phyloP scores from a whole-genome alignment of 2,888 invertebrate species.

The Apocheima hispidaria region DNA sequence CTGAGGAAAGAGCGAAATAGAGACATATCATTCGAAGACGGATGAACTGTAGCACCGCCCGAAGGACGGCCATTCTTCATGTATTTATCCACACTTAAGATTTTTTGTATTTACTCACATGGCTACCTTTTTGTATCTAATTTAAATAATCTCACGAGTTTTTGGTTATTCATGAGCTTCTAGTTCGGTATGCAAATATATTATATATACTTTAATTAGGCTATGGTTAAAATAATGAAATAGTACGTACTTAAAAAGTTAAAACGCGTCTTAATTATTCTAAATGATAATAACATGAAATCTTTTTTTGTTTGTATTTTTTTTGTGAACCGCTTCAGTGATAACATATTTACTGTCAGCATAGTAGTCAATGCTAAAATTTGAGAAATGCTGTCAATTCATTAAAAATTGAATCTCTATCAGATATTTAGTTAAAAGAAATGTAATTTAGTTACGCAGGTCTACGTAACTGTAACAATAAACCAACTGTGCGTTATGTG shows the following conservation, averaged over 20 bases:
- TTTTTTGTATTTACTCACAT: conserved; percentile 33
- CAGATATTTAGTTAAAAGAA: no score
- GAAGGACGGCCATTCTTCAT: conserved; percentile 55
- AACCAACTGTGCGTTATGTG: neutral
- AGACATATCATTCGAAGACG: conserved; percentile 56
- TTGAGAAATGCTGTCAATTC: no score
- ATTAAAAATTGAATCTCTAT: no score
- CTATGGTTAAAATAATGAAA: conserved; percentile 17
- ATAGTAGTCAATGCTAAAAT: no score
- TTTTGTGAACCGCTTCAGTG: neutral
- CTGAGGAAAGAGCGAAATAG: conserved; percentile 70
- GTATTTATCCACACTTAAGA: conserved; percentile 34
- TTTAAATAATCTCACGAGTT: conserved; percentile 35
- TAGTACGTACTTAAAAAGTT: conserved; percentile 11
- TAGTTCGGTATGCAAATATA: conserved; percentile 20
- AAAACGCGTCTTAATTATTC: no score
- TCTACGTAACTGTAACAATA: no score
- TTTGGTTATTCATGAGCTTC: conserved; percentile 34
- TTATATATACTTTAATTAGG: conserved; percentile 26
- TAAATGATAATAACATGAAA: no score
- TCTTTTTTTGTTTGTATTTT: no score
- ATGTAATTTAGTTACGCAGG: no score
- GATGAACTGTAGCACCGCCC: conserved; percentile 68
- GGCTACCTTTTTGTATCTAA: conserved; percentile 34
- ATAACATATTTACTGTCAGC: no score